phyloP scores from a whole-genome alignment of 2,113 vertebrate species.

The Procapra przewalskii region DNA sequence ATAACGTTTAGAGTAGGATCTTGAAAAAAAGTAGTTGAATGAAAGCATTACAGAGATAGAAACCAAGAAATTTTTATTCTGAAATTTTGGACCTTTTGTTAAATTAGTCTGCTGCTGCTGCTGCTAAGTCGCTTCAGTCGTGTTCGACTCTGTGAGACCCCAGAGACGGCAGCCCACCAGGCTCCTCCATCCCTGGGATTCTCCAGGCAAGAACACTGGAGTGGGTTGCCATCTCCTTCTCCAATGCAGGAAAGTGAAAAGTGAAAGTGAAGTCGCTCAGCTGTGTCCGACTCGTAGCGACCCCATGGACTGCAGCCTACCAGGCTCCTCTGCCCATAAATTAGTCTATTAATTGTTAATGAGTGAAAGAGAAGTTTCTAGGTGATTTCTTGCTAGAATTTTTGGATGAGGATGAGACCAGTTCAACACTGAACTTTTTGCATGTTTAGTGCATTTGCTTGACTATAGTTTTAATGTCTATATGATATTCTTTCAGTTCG shows the following conservation, averaged over 20 bases:
- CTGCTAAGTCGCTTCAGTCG: no score
- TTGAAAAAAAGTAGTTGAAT: neutral
- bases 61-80: constrained; percentile 8
- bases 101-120: neutral
- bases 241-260: no score
- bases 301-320: no score
- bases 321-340: neutral
- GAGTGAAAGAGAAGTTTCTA: neutral
- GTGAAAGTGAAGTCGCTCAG: no score
- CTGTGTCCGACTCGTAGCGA: no score
- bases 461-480: neutral
- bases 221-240: no score
- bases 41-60: constrained; percentile 2
- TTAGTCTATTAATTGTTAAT: neutral
- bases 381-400: neutral
- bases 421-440: neutral
- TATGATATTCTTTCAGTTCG: neutral
- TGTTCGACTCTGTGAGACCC: no score
- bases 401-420: neutral
- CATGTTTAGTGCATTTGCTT: neutral
- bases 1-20: neutral
- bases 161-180: no score
- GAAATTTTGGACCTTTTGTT: neutral
- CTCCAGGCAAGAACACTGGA: no score
- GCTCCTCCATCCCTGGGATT: no score